Conservation (phyloP, 2,113 vertebrate genomes). For the Noctilio leporinus region DNA sequence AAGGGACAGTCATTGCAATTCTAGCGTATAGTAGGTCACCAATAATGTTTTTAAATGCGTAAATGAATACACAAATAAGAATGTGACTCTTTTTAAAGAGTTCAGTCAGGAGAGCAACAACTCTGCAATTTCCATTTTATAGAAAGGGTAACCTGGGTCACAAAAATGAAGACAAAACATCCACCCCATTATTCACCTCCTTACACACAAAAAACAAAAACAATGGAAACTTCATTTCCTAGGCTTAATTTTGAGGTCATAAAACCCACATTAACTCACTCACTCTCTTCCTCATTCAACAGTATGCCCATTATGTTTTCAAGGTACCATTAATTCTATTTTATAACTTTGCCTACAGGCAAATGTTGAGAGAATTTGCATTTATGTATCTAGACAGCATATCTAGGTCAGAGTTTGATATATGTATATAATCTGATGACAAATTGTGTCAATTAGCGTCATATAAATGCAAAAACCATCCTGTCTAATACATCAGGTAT, state of each 20-base stretch:
- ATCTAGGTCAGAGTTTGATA: neutral
- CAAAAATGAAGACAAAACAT: neutral
- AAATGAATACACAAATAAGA: neutral
- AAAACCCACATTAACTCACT: neutral
- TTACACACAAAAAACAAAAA: neutral
- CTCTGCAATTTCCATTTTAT: neutral
- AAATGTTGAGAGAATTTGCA: neutral
- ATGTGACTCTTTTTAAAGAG: neutral
- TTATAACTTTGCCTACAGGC: neutral
- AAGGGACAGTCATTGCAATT: neutral
- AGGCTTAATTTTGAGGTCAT: neutral
- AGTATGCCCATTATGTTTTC: neutral
- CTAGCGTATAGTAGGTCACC: neutral
- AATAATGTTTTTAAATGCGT: neutral
- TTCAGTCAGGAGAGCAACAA: neutral
- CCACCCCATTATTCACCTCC: neutral
- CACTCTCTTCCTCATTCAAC: neutral
- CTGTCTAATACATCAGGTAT: neutral
- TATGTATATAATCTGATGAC: neutral
- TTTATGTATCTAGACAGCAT: neutral
- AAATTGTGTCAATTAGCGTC: neutral
- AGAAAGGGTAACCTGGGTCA: neutral
- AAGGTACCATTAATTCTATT: neutral
- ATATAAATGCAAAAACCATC: slow-evolving; percentile 2
- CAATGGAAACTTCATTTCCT: neutral